Percentiles rank a stretch among this genome's conserved stretches.
Conservation (phyloP, 2,888 invertebrate species). For the Drosophila greeni region DNA sequence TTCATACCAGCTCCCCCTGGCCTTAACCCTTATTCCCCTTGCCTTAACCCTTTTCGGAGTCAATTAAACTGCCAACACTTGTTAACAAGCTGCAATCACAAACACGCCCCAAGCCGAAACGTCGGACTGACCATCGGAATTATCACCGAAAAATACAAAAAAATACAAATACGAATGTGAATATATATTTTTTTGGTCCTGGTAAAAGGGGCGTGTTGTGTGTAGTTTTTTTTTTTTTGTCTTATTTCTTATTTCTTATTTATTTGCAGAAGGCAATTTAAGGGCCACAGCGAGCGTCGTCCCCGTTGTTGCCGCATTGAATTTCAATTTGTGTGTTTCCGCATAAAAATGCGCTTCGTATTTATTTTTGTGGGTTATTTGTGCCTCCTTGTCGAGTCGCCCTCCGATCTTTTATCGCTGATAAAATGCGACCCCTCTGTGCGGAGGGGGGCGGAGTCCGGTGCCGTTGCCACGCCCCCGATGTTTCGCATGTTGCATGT, state of each 20-base stretch:
- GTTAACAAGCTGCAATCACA: conserved; percentile 76
- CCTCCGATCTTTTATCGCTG: conserved; percentile 69
- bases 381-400: conserved; percentile 46
- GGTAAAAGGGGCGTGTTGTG: conserved; percentile 44
- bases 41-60: conserved; percentile 41
- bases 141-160: conserved; percentile 48
- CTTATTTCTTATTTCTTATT: conserved; percentile 57
- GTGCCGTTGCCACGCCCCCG: conserved; percentile 62
- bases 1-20: background rate
- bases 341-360: conserved; percentile 66
- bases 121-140: conserved; percentile 49
- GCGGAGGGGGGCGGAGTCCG: conserved; percentile 56
- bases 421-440: conserved; percentile 54
- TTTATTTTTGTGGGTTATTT: conserved; percentile 67
- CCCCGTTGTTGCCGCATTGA: conserved; percentile 55
- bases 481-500: conserved; percentile 29
- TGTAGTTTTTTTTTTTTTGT: conserved; percentile 45
- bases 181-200: conserved; percentile 31
- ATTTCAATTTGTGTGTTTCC: conserved; percentile 75
- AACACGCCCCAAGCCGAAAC: conserved; percentile 71
- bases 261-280: conserved; percentile 70
- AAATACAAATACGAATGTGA: conserved; percentile 23
- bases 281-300: conserved; percentile 31
- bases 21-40: background rate
- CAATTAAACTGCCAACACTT: conserved; percentile 77